Evolutionary conservation across 2,113 vertebrate genomes (phyloP).

Genomic region (Illadopsis cleaveri): DNA sequence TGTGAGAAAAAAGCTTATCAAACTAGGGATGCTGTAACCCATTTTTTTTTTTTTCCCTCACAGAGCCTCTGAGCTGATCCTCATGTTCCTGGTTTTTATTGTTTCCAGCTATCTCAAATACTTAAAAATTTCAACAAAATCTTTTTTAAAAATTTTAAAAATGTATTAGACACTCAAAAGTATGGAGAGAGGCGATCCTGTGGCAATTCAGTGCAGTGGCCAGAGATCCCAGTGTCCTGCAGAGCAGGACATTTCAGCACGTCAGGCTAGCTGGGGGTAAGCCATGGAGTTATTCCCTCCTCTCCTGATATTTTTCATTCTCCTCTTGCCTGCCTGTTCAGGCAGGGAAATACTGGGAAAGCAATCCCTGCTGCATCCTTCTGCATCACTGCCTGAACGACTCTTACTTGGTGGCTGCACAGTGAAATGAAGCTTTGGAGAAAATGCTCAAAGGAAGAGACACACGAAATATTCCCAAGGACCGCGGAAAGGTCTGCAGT

Average conservation of each 20-base stretch:
- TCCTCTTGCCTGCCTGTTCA: background rate
- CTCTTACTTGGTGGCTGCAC: background rate
- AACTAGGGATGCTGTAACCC: background rate
- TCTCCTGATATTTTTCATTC: background rate
- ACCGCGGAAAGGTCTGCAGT: background rate
- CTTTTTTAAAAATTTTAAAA: too few relatives aligned
- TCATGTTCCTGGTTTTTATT: background rate
- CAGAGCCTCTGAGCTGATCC: background rate
- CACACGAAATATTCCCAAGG: background rate
- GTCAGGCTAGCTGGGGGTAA: background rate
- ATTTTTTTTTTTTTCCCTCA: background rate
- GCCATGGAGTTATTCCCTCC: fast-evolving
- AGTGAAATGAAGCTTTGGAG: background rate
- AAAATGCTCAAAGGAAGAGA: background rate
- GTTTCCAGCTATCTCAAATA: background rate
- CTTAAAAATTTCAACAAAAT: background rate
- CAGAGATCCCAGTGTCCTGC: background rate
- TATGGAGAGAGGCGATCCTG: background rate
- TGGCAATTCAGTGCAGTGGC: background rate
- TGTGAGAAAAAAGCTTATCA: background rate
- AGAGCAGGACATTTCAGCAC: background rate
- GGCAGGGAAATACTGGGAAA: background rate
- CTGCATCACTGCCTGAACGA: background rate
- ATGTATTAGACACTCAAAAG: background rate
- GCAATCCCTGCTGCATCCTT: background rate